Base-by-base conservation (phyloP, 2,113 vertebrate genomes). In the Xenopus laevis region DNA sequence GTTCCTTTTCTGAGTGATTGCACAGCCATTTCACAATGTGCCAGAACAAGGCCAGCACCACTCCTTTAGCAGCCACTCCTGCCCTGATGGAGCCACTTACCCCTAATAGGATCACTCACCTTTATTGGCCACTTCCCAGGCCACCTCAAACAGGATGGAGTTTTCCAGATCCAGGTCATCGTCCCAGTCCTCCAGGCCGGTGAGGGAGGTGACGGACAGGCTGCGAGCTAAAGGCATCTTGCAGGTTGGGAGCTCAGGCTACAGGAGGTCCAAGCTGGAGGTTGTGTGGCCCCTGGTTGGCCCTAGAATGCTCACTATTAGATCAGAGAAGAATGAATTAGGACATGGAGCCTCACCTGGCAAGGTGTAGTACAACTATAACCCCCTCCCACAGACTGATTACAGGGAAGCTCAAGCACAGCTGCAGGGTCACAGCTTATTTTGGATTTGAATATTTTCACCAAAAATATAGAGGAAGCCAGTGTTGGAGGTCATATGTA, bases 51-150 rank as follows among this genome's bases (percentile, higher is more conserved):
- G 33, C 33, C 33, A 9, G 6, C 33, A 40, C 33, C 5, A 9
- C 33, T 40, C 33, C 33, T 4, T 40, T 40, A 9, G 33, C 33
- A 40, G 8, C 33, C 23, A 27, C 23, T 27, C 23, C 23, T 27
- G 23, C 4, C 23, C 33, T 4, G 2, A 40, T 40, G 33, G 33
- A 40, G 33, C 33, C 33, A 40, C 33, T 40, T 40, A 40, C 33
- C 33, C 33, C 5, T 40, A 40, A 40, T 7, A 40, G 5, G 33
- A 7, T 5, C 33, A 71, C 85, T 81, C 74, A 87, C 95, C 95
- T 92, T 97, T 97, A 82, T 97, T 97, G 30, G 95, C 94, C 27
- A 97, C 95, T 80, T 96, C 95, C 95, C 95, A 97, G 52, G 95
- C 94, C 40, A 97, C 93, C 84, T 97, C 95, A 80, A 97, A 95